These are phyloP conservation scores for Melanostoma mellinum DNA, from an alignment of 2,888 invertebrate species.

Conservation along the genomic window DNA sequence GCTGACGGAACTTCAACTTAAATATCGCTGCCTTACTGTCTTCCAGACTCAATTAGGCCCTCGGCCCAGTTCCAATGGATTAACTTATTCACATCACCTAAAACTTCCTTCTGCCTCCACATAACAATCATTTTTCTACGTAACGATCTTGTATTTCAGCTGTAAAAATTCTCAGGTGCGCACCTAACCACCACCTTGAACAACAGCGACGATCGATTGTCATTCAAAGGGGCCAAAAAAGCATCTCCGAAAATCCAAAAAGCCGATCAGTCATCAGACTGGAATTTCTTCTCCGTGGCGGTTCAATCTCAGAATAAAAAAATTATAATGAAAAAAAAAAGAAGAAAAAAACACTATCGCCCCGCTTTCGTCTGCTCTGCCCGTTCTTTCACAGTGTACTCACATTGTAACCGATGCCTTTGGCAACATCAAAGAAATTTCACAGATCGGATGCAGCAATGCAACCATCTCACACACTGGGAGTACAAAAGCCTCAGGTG, in stretches of 20 bases:
- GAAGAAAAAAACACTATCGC: slow-evolving; percentile 37
- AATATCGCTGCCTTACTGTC: neutral
- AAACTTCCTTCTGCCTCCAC: slow-evolving; percentile 49
- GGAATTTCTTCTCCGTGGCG: slow-evolving; percentile 62
- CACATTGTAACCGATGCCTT: slow-evolving; percentile 72
- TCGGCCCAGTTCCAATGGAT: neutral
- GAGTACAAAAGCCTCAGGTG: slow-evolving; percentile 71
- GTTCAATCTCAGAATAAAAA: slow-evolving; percentile 51
- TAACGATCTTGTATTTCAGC: slow-evolving; percentile 45
- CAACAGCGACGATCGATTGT: slow-evolving; percentile 58
- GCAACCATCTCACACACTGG: slow-evolving; percentile 65
- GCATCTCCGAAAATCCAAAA: slow-evolving; percentile 67
- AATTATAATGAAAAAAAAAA: slow-evolving; percentile 36
- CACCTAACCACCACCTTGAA: slow-evolving; percentile 46
- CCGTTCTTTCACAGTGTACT: slow-evolving; percentile 45
- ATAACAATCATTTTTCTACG: slow-evolving; percentile 41
- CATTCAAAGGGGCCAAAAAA: slow-evolving; percentile 61
- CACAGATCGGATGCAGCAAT: slow-evolving; percentile 62
- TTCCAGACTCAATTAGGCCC: slow-evolving; percentile 47
- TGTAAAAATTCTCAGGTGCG: slow-evolving; percentile 71
- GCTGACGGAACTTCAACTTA: slow-evolving; percentile 52
- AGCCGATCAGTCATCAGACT: slow-evolving; percentile 72
- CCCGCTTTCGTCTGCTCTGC: slow-evolving; percentile 35
- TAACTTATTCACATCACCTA: slow-evolving; percentile 48
- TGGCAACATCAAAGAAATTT: slow-evolving; percentile 64